These are phyloP conservation scores for Poecilobothrus nobilitatus DNA, from an alignment of 2,888 invertebrate genomes.

Conservation along the genomic window DNA sequence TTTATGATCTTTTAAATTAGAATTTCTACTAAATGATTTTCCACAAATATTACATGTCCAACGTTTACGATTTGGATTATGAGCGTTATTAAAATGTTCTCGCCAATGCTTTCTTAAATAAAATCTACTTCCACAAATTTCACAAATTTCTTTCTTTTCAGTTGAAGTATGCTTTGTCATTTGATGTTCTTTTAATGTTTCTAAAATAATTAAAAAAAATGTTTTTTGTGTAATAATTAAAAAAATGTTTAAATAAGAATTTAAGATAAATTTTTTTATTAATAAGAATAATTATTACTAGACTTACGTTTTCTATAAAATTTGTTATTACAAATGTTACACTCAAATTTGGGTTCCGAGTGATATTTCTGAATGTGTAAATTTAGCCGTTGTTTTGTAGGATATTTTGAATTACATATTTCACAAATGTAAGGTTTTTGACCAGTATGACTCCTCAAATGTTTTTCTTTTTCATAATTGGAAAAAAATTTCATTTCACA, in stretches of 20 bases:
- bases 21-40: not conserved
- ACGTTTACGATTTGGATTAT: not conserved
- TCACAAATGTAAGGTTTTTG: not conserved
- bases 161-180: not conserved
- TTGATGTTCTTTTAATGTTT: constrained; percentile 2
- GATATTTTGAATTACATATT: not conserved
- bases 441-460: not conserved
- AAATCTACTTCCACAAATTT: not conserved
- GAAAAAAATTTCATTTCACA: constrained; percentile 2
- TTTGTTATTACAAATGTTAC: not conserved
- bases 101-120: not conserved
- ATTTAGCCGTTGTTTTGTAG: not conserved
- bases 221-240: not conserved
- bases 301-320: not conserved
- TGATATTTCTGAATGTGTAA: not conserved
- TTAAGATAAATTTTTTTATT: too few relatives aligned
- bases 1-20: not conserved
- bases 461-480: not conserved
- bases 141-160: not conserved
- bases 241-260: not conserved
- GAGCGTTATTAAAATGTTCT: not conserved
- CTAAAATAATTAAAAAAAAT: constrained; percentile 6
- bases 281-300: not conserved
- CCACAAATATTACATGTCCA: not conserved
- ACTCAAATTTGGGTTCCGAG: not conserved